These are phyloP conservation scores for Acronicta alni DNA, from an alignment of 2,888 invertebrate genomes.

Conservation along the genomic window DNA sequence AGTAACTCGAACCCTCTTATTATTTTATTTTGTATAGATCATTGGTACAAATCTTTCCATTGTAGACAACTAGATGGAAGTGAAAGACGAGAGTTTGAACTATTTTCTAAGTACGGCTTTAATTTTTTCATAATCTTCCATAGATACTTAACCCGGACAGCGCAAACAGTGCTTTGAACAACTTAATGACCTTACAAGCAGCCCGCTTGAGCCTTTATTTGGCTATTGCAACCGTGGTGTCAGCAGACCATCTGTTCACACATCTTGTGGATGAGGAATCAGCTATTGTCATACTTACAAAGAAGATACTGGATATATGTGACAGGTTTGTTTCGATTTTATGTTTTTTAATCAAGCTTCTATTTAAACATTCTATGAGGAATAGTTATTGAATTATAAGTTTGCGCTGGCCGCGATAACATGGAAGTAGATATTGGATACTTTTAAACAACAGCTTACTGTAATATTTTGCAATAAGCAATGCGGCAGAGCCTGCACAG, in stretches of 20 bases:
- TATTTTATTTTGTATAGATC: no score
- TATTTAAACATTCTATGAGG: neutral
- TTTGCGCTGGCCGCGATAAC: neutral
- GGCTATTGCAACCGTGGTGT: slow-evolving; percentile 69
- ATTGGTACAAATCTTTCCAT: no score
- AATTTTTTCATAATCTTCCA: neutral
- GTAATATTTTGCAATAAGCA: no score
- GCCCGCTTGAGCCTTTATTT: slow-evolving; percentile 71
- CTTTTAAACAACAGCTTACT: no score
- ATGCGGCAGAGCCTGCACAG: no score
- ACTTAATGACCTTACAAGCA: slow-evolving; percentile 60
- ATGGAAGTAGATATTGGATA: no score
- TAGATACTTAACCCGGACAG: slow-evolving; percentile 61
- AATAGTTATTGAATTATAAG: no score
- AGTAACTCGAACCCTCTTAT: no score
- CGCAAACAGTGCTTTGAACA: slow-evolving; percentile 28
- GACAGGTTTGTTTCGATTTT: slow-evolving; percentile 69
- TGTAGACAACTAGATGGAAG: no score
- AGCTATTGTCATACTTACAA: slow-evolving; percentile 64
- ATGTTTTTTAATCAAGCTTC: neutral
- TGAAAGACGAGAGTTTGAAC: no score
- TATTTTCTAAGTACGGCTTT: no score
- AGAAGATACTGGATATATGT: slow-evolving; percentile 70
- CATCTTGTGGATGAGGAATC: slow-evolving; percentile 32
- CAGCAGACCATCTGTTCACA: slow-evolving; percentile 55